Conservation (phyloP, 2,888 invertebrate genomes). For the Drosophila subquinaria region DNA sequence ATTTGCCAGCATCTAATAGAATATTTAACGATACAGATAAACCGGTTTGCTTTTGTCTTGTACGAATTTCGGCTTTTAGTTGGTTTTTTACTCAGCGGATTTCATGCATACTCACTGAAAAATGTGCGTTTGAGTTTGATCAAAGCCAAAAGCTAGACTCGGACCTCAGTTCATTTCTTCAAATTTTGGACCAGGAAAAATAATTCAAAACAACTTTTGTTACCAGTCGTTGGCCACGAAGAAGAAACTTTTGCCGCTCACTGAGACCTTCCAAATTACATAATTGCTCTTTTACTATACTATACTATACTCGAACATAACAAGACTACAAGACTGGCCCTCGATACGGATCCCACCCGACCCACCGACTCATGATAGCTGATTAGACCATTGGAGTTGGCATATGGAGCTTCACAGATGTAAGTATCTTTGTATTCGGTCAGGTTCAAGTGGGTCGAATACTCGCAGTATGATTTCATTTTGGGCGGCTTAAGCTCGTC, state of each 20-base stretch:
- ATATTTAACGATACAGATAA: slow-evolving; percentile 82
- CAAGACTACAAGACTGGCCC: neutral
- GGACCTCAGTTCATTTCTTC: slow-evolving; percentile 36
- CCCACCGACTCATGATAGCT: slow-evolving; percentile 1
- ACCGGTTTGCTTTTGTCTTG: slow-evolving; percentile 79
- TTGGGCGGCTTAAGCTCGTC: neutral
- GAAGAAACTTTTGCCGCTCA: slow-evolving; percentile 15
- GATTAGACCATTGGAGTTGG: slow-evolving; percentile 11
- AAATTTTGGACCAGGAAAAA: slow-evolving; percentile 37
- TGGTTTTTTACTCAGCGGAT: slow-evolving; percentile 38
- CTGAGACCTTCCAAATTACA: slow-evolving; percentile 42
- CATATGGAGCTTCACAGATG: neutral
- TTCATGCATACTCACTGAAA: slow-evolving; percentile 68
- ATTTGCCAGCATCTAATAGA: slow-evolving; percentile 84
- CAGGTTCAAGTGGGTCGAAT: neutral
- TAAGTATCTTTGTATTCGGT: slow-evolving; percentile 11
- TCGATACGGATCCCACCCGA: neutral
- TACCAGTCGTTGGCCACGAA: slow-evolving; percentile 9
- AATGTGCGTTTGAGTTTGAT: slow-evolving; percentile 66
- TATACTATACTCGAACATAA: slow-evolving; percentile 7
- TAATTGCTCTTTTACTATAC: slow-evolving; percentile 42
- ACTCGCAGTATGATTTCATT: slow-evolving; percentile 11
- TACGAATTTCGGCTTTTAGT: slow-evolving; percentile 49
- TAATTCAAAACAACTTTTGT: slow-evolving; percentile 30
- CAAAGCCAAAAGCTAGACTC: slow-evolving; percentile 47